Conservation (phyloP, 1,140 invertebrate genomes). For the Drepana arcuata region DNA sequence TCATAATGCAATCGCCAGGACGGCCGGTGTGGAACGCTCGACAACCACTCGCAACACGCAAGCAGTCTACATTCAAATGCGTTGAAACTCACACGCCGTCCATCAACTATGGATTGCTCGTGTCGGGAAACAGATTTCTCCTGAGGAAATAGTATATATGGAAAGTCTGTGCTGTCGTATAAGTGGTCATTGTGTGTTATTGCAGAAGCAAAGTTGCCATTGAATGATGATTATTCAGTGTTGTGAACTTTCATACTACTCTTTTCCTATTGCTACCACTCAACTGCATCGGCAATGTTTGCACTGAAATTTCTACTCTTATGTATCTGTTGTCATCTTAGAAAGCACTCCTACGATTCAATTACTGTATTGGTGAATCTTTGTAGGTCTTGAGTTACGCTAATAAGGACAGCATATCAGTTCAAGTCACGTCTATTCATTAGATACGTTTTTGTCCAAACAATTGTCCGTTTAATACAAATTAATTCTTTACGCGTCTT, state of each 20-base stretch:
- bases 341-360: no score
- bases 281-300: no score
- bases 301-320: no score
- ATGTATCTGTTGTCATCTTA: no score
- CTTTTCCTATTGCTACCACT: conserved; percentile 5
- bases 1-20: conserved; percentile 70
- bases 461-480: conserved; percentile 57
- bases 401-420: background rate
- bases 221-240: conserved; percentile 54
- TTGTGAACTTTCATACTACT: conserved; percentile 42
- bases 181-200: conserved; percentile 25
- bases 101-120: conserved; percentile 60
- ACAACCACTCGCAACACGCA: conserved; percentile 57
- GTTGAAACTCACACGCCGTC: conserved; percentile 66
- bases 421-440: conserved; percentile 26
- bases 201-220: conserved; percentile 43
- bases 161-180: no score
- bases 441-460: conserved; percentile 45
- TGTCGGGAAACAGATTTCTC: conserved; percentile 63
- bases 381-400: no score
- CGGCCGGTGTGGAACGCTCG: conserved; percentile 63
- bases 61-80: conserved; percentile 67
- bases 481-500: conserved; percentile 64
- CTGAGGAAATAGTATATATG: no score
- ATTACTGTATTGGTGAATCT: no score